Evolutionary conservation across 2,113 vertebrate genomes (phyloP), one percentile per base, ranked within the genome.

Genomic region (Neogale vison): DNA sequence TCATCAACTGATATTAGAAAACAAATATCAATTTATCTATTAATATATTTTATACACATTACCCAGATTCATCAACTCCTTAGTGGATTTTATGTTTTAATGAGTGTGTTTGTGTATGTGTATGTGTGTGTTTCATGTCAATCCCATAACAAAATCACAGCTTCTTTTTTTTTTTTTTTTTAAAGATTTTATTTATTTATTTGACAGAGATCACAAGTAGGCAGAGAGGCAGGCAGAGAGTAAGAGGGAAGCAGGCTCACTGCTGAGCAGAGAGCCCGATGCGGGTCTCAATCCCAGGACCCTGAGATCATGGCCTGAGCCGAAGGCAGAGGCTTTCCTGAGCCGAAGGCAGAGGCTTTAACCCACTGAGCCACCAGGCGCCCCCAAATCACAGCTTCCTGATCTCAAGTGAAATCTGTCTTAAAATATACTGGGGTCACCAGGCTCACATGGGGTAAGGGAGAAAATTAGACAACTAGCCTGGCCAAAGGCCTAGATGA

Each of bases 301-400:
- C 50, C 50, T 52, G 50, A 17, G 50, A 52, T 52, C 50, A 17
- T 52, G 50, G 15, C 50, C 50, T 52, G 15, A 52, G 15, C 50
- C 1, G 15, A 52, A 52, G 50, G 50, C 50, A 52, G 50, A 52
- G 50, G 14, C 50, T 52, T 52, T 52, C 50, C 50, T 52, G 15
- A 52, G 15, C 50, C 1, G 15, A 52, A 52, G 50, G 50, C 50
- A 52, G 50, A 52, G 50, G 14, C 50, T 52, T 52, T 52, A 52
- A 52, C 14, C 50, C 50, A 52, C 50, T 52, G 50, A 52, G 15
- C 50, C 50, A 52, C 50, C 14, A 52, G 50, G 50, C 4, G 15
- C 50, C 50, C 15, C 17, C 67, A 89, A 94, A 89, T 65, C 63
- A 50, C 26, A 96, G 59, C 59, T 87, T 97, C 57, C 52, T 71